Evolutionary conservation across 2,888 invertebrate species (phyloP), one percentile per base, ranked within the genome.

Genomic region (Tetropium fuscum): DNA sequence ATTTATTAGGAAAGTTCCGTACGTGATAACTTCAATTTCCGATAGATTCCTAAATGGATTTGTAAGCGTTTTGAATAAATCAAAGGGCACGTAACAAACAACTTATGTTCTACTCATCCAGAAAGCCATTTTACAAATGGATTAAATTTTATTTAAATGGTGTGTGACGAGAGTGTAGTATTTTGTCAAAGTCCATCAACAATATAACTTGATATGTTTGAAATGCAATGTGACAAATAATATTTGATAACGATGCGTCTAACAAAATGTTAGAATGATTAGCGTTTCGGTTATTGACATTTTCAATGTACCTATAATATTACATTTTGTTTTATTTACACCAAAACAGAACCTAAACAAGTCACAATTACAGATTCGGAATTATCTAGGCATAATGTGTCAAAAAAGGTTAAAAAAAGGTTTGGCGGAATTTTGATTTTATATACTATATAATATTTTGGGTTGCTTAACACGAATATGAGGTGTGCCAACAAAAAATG

Each of bases 11-110:
- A 49, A 62, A 65, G 53, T 65, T 62, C 60, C 62, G 62, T 58
- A 60, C 62, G 64, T 62, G 59, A 59, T 65, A 60, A 62, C 60
- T 65, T 58, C 64, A 65, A 65, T 65, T 65, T 65, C 64, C 64
- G 59, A 49, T 60, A 36, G 58, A 54, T 58, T 58, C 60, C 60
- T 45, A 60, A 62, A 62, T 62, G 62, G 60, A 62, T 60, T 60
- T 55, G 48, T 36, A 53, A 64, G 54, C 58, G 32, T 22, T 38
- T 38, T 44, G 20, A 53, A 61, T 61, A 61, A 64, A 64, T 64
- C 60, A 61, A 36, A 45, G 34, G 20, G 45, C 48, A 51, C 40
- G 20, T 51, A 51, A 51, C 51, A 51, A 51, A 40, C 36, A 51
- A 38, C 51, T 38, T 40, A 51, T 51, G 51, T 15, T 30, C 43